These are phyloP conservation scores for Rhea americana DNA, from an alignment of 2,113 vertebrate genomes.

Conservation along the genomic window DNA sequence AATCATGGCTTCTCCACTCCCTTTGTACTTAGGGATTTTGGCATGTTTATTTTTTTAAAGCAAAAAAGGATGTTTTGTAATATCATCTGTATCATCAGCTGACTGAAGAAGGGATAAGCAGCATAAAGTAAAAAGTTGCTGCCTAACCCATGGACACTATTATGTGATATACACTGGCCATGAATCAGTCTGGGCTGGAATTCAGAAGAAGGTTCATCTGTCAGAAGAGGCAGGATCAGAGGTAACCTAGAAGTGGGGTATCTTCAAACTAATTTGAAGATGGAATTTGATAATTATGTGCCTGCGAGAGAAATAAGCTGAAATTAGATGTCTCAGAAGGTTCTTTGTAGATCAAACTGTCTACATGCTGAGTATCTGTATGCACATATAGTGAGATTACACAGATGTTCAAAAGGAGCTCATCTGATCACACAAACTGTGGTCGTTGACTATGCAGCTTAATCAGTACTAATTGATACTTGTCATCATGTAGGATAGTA, in stretches of 20 bases:
- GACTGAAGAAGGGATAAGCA: not conserved
- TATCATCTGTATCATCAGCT: not conserved
- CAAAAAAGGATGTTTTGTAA: not conserved
- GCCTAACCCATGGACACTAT: not conserved
- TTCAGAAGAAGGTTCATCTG: not conserved
- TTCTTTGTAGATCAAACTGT: not conserved
- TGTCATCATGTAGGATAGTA: not conserved
- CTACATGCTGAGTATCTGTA: not conserved
- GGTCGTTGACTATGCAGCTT: not conserved
- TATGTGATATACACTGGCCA: not conserved
- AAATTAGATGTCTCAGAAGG: not conserved
- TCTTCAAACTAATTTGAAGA: not conserved
- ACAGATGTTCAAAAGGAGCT: not conserved
- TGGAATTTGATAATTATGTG: not conserved
- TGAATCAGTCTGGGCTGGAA: not conserved
- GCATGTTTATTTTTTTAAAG: not conserved
- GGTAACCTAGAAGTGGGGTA: not conserved
- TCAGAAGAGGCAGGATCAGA: not conserved
- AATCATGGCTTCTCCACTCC: not conserved
- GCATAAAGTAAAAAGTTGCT: not conserved
- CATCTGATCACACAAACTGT: not conserved
- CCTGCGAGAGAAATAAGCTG: not conserved
- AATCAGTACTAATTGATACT: not conserved
- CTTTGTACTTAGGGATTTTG: not conserved
- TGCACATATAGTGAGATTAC: not conserved